Evolutionary conservation across 2,888 invertebrate species (phyloP).

Genomic region (Stenolophus ochropezus): DNA sequence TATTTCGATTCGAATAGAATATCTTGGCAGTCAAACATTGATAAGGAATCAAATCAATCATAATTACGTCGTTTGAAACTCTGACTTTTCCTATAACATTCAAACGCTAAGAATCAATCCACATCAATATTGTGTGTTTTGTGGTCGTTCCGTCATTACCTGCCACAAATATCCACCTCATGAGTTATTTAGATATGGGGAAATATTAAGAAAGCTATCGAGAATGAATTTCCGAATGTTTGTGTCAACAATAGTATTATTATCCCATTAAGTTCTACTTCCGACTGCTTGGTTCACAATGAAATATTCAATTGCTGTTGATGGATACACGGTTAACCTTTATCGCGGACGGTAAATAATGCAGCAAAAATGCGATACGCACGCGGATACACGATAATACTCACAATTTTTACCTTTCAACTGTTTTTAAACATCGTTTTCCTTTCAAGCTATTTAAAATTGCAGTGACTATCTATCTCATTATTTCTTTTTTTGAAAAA

Average conservation of each 20-base stretch:
- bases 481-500: no score
- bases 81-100: conserved; percentile 2
- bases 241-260: conserved; percentile 29
- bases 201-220: conserved; percentile 22
- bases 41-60: conserved; percentile 37
- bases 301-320: conserved; percentile 15
- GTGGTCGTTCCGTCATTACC: neutral
- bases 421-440: neutral
- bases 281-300: neutral
- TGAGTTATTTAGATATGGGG: conserved; percentile 18
- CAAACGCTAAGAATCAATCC: neutral
- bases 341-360: neutral
- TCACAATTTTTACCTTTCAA: neutral
- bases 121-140: conserved; percentile 21
- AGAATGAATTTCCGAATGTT: conserved; percentile 28
- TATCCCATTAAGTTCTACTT: conserved; percentile 19
- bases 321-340: conserved; percentile 7
- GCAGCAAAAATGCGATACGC: conserved; percentile 3
- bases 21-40: neutral
- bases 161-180: conserved; percentile 7
- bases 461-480: no score
- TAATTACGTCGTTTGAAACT: conserved; percentile 5
- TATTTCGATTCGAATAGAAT: neutral
- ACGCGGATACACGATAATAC: neutral
- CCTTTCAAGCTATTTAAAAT: neutral